Base-by-base conservation (phyloP, 1,140 invertebrate genomes). In the Dysdera silvatica region DNA sequence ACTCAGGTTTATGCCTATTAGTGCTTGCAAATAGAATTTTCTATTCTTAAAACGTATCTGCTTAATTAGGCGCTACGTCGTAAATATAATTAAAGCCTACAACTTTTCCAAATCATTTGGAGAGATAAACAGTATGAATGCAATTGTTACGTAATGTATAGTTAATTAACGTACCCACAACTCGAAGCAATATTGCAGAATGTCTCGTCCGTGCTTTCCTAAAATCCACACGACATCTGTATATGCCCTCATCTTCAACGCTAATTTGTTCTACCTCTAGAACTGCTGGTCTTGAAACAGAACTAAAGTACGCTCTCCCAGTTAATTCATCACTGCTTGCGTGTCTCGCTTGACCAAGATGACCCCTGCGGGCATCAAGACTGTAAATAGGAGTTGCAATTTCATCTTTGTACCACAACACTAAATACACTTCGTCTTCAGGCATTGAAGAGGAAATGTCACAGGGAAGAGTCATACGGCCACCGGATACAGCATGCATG, bases 101-200 rank as follows among this genome's bases (percentile, higher is more conserved):
- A n/a, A n/a, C n/a, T n/a, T n/a, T n/a, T n/a, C n/a, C n/a, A n/a
- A n/a, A n/a, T n/a, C n/a, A n/a, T n/a, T n/a, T n/a, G n/a, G n/a
- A n/a, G n/a, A n/a, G n/a, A n/a, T n/a, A n/a, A n/a, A n/a, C n/a
- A n/a, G n/a, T n/a, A n/a, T n/a, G n/a, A n/a, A n/a, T n/a, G n/a
- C n/a, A n/a, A n/a, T n/a, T n/a, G n/a, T n/a, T n/a, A n/a, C n/a
- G n/a, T n/a, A n/a, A n/a, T n/a, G n/a, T n/a, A n/a, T n/a, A n/a
- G n/a, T n/a, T n/a, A n/a, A n/a, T n/a, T n/a, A n/a, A 64, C 87
- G 87, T 78, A 92, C 89, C 87, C 72, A 91, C 87, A 57, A 93
- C 85, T 66, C 87, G 89, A 54, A 93, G 80, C 74, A 88, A 88
- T 69, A 92, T 84, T 77, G 84, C 86, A 45, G 83, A 87, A 74